phyloP scores from a whole-genome alignment of 92 coral and sea anemone genomes.

The Montipora capitata region DNA sequence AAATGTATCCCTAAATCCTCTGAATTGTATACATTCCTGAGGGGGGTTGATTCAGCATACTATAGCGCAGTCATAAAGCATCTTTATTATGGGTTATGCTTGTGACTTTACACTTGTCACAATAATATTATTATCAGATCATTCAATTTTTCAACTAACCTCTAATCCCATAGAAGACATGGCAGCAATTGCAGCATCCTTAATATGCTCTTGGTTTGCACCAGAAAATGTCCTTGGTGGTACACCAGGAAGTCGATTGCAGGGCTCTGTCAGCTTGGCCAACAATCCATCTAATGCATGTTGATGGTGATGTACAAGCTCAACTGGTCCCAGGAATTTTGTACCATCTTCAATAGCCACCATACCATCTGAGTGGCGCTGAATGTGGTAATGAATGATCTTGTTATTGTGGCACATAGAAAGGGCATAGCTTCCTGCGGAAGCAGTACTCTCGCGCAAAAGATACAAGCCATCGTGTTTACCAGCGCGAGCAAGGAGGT shows the following conservation, averaged over 20 bases:
- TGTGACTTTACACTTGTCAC: no score
- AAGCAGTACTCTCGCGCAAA: conserved; percentile 93
- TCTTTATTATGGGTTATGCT: no score
- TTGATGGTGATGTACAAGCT: conserved; percentile 88
- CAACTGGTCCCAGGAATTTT: conserved; percentile 91
- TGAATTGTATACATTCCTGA: no score
- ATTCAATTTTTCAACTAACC: conserved; percentile 4
- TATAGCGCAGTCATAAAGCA: no score
- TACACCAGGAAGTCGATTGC: conserved; percentile 87
- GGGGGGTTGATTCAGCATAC: no score
- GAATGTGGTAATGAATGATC: conserved; percentile 95
- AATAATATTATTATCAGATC: background rate
- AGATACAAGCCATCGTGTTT: conserved; percentile 86
- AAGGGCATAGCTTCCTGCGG: conserved; percentile 94
- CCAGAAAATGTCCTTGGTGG: conserved; percentile 85
- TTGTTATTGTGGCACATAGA: conserved; percentile 90
- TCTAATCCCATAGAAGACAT: conserved; percentile 77
- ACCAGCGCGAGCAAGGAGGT: conserved; percentile 74
- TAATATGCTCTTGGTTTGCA: conserved; percentile 87
- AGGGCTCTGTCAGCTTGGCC: conserved; percentile 81
- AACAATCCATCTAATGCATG: conserved; percentile 88
- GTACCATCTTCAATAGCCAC: conserved; percentile 97
- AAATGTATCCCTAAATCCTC: no score
- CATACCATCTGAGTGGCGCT: conserved; percentile 91
- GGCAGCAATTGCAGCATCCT: conserved; percentile 89